These are phyloP conservation scores for Leptinotarsa texana DNA, from an alignment of 1,140 invertebrate species.

Conservation along the genomic window DNA sequence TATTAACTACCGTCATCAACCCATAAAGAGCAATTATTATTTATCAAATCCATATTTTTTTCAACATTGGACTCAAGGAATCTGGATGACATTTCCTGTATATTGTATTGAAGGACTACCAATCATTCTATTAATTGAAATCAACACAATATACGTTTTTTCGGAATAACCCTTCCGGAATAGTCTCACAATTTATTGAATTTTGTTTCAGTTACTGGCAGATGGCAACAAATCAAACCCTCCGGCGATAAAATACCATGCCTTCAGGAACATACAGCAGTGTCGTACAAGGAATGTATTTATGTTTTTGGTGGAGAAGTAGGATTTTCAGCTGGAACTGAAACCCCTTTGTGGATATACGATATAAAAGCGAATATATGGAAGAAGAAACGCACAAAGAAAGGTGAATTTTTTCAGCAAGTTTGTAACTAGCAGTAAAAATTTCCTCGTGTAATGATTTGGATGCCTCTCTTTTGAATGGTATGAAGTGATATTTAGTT, in stretches of 20 bases:
- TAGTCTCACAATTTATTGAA: no score
- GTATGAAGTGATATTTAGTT: no score
- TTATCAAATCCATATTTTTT: no score
- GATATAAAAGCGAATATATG: constrained; percentile 74
- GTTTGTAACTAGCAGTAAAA: no score
- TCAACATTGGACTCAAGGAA: no score
- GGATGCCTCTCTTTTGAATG: no score
- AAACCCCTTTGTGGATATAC: constrained; percentile 88
- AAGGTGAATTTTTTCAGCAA: constrained; percentile 45
- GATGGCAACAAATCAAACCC: constrained; percentile 72
- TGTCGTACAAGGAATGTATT: constrained; percentile 73
- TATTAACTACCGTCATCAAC: no score
- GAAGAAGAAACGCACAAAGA: constrained; percentile 67
- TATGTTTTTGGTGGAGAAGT: constrained; percentile 91
- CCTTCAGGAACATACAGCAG: constrained; percentile 83
- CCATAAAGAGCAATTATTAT: no score
- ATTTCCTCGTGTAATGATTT: no score
- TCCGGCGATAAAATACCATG: constrained; percentile 74
- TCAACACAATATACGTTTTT: neutral
- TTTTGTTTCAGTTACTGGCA: constrained; percentile 62
- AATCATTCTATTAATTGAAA: neutral
- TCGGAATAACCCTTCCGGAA: neutral
- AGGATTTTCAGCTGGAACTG: constrained; percentile 75
- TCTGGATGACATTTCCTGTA: no score
- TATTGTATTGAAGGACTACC: no score